Percentiles rank a stretch among this genome's conserved stretches.
phyloP scores from a whole-genome alignment of 2,113 vertebrate genomes.

The Urocynchramus pylzowi region DNA sequence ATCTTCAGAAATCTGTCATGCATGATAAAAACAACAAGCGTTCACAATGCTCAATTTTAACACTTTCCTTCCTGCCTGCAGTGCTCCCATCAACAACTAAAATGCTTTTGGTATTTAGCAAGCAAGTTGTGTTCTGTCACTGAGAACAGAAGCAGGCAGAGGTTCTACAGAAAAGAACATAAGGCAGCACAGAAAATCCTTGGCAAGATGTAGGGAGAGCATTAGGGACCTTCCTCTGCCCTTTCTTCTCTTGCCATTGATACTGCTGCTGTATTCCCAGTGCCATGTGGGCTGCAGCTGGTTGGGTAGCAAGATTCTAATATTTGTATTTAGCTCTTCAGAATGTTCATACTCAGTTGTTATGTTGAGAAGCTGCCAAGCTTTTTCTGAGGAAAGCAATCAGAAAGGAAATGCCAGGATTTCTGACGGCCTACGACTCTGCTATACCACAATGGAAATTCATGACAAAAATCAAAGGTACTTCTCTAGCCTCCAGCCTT shows the following conservation, averaged over 20 bases:
- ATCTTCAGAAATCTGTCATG: background rate
- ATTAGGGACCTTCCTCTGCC: background rate
- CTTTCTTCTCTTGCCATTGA: background rate
- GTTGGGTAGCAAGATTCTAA: background rate
- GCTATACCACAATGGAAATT: background rate
- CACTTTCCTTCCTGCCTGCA: background rate
- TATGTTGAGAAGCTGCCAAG: constrained; percentile 13
- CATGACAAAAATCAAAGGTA: constrained; percentile 7
- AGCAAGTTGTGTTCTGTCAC: background rate
- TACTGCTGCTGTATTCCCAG: background rate
- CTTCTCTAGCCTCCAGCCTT: background rate
- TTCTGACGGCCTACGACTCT: background rate
- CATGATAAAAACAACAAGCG: background rate
- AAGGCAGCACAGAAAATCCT: background rate
- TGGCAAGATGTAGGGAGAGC: background rate
- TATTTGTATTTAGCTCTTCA: background rate
- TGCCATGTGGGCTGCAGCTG: constrained; percentile 13
- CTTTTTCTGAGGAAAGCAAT: constrained; percentile 14
- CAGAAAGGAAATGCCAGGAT: constrained; percentile 29
- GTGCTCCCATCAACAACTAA: background rate
- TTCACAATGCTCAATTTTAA: background rate
- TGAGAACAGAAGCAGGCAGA: background rate
- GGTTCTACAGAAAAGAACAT: background rate
- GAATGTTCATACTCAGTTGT: background rate
- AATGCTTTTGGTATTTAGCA: background rate